Base-by-base conservation (phyloP, 2,113 vertebrate species). In the Morphnarchus princeps region DNA sequence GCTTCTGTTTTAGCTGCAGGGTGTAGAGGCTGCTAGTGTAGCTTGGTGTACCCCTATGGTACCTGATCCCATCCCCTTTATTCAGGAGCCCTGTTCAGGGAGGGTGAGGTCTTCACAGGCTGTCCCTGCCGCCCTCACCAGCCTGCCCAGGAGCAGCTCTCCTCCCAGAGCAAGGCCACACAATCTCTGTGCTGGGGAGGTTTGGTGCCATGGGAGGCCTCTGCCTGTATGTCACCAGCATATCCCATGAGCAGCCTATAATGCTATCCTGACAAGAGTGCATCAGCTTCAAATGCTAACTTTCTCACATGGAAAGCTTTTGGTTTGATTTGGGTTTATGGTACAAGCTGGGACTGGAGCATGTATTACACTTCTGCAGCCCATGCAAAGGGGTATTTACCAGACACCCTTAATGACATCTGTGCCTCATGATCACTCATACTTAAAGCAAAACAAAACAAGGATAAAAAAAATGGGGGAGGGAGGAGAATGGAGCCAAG, bases 11-110 rank as follows among this genome's bases (percentile, higher is more conserved):
- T 40, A 67, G 31, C 21, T 2, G 2, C 50, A 54, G 8, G 1
- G 20, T 55, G 4, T 55, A 42, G 34, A 22, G 65, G 38, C 49
- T 82, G 78, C 62, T 38, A 12, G 12, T 28, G 22, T 52, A 62
- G n/a, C 32, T 42, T 18, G 3, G 7, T 2, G 1, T 63, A 59
- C 24, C 14, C 24, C 25, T 74, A 2, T 0, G 1, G 29, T 28
- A n/a, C 54, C 16, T 34, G n/a, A 58, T 65, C 18, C 38, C 58
- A 54, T 14, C 5, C 6, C 11, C n/a, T 59, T 58, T 71, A 54
- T 71, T 52, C 34, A 40, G 26, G 19, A 54, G 4, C 52, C 19
- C 11, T 19, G 11, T n/a, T 78, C 52, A n/a, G 45, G 43, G 29
- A 47, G 52, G 25, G 34, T 43, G 70, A 52, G 29, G 6, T 59